Conservation (phyloP, 1,140 invertebrate species). For the Frieseomelitta varia region DNA sequence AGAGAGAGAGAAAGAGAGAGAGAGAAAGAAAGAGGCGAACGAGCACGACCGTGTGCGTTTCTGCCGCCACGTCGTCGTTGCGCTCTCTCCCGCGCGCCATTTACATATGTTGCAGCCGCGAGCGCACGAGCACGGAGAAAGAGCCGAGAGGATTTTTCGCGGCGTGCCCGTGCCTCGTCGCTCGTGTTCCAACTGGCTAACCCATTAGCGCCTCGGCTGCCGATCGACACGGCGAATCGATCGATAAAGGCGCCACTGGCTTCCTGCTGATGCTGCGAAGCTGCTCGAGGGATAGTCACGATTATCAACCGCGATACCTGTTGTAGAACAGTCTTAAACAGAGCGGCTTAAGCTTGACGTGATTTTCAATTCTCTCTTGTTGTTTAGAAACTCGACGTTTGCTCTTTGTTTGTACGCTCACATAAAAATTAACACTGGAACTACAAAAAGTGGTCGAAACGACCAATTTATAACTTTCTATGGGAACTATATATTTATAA, state of each 20-base stretch:
- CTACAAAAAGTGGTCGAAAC: too few relatives aligned
- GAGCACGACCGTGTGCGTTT: conserved; percentile 2
- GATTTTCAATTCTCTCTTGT: too few relatives aligned
- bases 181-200: conserved; percentile 59
- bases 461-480: too few relatives aligned
- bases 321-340: not conserved
- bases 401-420: too few relatives aligned
- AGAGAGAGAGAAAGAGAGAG: too few relatives aligned
- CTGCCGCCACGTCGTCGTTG: not conserved
- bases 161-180: not conserved
- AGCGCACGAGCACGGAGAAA: not conserved
- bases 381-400: too few relatives aligned
- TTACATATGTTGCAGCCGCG: conserved; percentile 44
- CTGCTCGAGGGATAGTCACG: not conserved
- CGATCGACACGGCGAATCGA: conserved; percentile 66
- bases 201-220: conserved; percentile 64
- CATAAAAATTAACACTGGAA: too few relatives aligned
- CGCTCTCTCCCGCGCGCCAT: conserved; percentile 11
- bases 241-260: conserved; percentile 62
- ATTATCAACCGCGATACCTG: not conserved
- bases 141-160: conserved; percentile 55
- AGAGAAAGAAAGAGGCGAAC: not conserved
- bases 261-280: conserved; percentile 32
- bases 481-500: too few relatives aligned
- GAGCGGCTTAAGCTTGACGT: too few relatives aligned